phyloP scores from a whole-genome alignment of 1,140 invertebrate species.

The Neocloeon triangulifer region DNA sequence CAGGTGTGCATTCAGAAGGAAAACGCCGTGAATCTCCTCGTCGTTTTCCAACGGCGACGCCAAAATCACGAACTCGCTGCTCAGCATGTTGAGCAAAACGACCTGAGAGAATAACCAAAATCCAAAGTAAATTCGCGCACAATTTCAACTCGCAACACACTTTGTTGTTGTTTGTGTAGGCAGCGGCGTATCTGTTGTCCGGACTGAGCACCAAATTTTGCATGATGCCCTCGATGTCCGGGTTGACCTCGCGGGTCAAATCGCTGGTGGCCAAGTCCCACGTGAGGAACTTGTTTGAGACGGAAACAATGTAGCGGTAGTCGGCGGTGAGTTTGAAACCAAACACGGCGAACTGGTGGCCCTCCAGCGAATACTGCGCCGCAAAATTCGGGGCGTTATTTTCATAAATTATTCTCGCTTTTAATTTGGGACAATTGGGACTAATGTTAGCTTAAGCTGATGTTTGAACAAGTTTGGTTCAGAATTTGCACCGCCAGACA shows the following conservation, averaged over 20 bases:
- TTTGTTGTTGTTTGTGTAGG: conserved; percentile 91
- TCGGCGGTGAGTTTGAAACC: conserved; percentile 81
- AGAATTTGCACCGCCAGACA: too few species aligned
- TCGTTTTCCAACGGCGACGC: conserved; percentile 55
- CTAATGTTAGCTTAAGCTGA: too few species aligned
- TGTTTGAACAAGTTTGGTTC: too few species aligned
- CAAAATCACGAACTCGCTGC: conserved; percentile 66
- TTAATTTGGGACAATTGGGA: too few species aligned
- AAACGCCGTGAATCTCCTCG: conserved; percentile 42
- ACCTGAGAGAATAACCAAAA: conserved; percentile 23
- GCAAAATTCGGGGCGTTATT: too few species aligned
- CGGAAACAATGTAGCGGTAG: conserved; percentile 81
- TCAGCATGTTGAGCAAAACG: conserved; percentile 69
- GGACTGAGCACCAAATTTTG: conserved; percentile 81
- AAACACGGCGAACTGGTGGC: conserved; percentile 94
- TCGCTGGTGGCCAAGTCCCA: conserved; percentile 92
- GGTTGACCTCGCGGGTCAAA: conserved; percentile 71
- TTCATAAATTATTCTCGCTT: too few species aligned
- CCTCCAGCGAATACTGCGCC: conserved; percentile 91
- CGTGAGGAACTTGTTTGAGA: conserved; percentile 92
- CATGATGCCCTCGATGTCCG: conserved; percentile 87
- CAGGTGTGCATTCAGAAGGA: conserved; percentile 46
- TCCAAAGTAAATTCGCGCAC: background rate
- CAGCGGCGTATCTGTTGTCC: conserved; percentile 89
- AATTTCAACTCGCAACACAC: too few species aligned